Percentiles rank a stretch among this genome's conserved stretches.
phyloP scores from a whole-genome alignment of 2,888 invertebrate species.

The Cloeon dipterum region DNA sequence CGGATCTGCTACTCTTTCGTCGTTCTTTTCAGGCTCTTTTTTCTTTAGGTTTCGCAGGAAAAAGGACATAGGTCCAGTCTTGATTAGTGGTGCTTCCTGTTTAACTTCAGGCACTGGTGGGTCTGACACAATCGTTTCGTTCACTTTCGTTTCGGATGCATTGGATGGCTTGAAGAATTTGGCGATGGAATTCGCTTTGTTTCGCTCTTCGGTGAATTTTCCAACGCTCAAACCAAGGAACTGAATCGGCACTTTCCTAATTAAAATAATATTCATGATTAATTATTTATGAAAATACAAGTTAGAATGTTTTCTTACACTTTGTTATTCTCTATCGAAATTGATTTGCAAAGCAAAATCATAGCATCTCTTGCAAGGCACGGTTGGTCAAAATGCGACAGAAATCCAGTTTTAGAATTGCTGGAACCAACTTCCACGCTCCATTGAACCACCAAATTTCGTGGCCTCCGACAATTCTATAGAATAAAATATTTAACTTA shows the following conservation, averaged over 20 bases:
- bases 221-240: constrained; percentile 56
- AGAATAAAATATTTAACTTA: constrained; percentile 11
- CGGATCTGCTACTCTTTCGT: not conserved
- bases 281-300: not conserved
- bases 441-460: constrained; percentile 53
- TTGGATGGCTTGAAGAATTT: constrained; percentile 6
- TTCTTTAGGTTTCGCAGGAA: not conserved
- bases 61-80: not conserved
- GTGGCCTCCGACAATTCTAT: constrained; percentile 62
- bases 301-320: constrained; percentile 12
- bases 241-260: constrained; percentile 31
- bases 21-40: not conserved
- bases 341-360: constrained; percentile 35
- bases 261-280: constrained; percentile 1
- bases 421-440: constrained; percentile 31
- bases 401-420: constrained; percentile 36
- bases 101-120: constrained; percentile 11
- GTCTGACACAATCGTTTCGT: too few species aligned
- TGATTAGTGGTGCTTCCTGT: not conserved
- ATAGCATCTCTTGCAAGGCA: constrained; percentile 39
- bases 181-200: constrained; percentile 2
- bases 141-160: too few species aligned
- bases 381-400: constrained; percentile 37
- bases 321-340: constrained; percentile 11
- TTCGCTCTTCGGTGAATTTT: constrained; percentile 36